Percentiles rank a stretch among this genome's conserved stretches.
Conservation (phyloP, 2,888 invertebrate species). For the Drosophila seclusa region DNA sequence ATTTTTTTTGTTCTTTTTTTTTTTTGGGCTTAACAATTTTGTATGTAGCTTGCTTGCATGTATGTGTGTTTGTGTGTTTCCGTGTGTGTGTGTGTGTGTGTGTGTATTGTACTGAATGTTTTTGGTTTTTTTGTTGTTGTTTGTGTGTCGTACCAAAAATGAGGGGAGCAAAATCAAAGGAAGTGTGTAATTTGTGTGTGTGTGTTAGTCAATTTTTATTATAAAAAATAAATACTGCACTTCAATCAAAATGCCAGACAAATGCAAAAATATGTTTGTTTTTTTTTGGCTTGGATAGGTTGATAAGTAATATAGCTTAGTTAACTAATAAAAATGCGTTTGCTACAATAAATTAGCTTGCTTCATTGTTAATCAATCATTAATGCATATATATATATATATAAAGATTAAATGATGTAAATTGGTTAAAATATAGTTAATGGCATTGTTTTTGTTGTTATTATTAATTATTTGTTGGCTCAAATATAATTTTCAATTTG, state of each 20-base stretch:
- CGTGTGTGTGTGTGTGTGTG: constrained; percentile 36
- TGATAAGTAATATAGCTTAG: constrained; percentile 35
- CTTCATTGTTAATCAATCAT: constrained; percentile 51
- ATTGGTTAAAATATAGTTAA: constrained; percentile 38
- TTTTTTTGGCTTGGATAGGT: constrained; percentile 8
- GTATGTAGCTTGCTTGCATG: constrained; percentile 59
- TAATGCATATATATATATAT: constrained; percentile 46
- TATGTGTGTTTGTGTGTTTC: constrained; percentile 35
- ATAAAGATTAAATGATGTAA: constrained; percentile 37
- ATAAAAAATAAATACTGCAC: constrained; percentile 28
- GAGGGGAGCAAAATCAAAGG: constrained; percentile 52
- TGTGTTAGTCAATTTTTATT: constrained; percentile 6
- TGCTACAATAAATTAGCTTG: constrained; percentile 45
- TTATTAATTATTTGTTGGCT: constrained; percentile 40
- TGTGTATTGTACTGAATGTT: constrained; percentile 28
- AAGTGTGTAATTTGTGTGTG: constrained; percentile 15
- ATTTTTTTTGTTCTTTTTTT: constrained; percentile 4
- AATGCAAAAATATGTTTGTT: constrained; percentile 45
- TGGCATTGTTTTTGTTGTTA: constrained; percentile 12
- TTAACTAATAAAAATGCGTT: constrained; percentile 46
- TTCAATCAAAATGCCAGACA: constrained; percentile 56
- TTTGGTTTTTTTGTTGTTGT: constrained; percentile 4
- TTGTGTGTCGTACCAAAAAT: constrained; percentile 38
- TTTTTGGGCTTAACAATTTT: constrained; percentile 47
- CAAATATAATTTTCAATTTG: constrained; percentile 26